Conservation (phyloP, 1,140 invertebrate species). For the Zaprionus nigranus region DNA sequence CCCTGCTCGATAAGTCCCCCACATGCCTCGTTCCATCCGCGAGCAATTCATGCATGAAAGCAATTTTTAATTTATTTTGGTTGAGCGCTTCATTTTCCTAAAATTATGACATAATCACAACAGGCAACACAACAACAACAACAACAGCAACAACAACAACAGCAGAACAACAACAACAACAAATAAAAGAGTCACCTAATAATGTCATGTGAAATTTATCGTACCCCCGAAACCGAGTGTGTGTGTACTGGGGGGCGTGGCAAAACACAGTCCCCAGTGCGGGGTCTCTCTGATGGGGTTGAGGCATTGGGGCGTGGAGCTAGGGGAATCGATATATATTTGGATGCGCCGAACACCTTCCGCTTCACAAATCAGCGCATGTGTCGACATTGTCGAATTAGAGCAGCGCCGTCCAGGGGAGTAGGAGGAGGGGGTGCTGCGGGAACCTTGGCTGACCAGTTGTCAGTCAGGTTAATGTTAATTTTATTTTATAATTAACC, state of each 20-base stretch:
- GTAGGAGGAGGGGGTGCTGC: neutral
- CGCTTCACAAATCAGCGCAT: slow-evolving; percentile 76
- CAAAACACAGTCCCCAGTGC: neutral
- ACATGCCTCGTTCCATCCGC: slow-evolving; percentile 5
- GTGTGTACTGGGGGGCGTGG: slow-evolving; percentile 50
- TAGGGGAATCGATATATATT: slow-evolving; percentile 60
- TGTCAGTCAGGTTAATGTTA: slow-evolving; percentile 74
- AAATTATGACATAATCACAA: slow-evolving; percentile 82
- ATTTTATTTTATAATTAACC: slow-evolving; percentile 82
- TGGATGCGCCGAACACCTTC: slow-evolving; percentile 77
- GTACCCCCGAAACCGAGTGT: slow-evolving; percentile 44
- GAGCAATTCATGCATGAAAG: slow-evolving; percentile 79
- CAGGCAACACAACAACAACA: slow-evolving; percentile 36
- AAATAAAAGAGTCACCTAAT: slow-evolving; percentile 73
- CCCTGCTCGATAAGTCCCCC: neutral
- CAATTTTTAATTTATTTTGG: slow-evolving; percentile 84
- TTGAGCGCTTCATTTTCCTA: slow-evolving; percentile 81
- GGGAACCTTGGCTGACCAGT: slow-evolving; percentile 64
- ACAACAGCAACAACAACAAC: slow-evolving; percentile 31
- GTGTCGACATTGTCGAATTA: slow-evolving; percentile 49
- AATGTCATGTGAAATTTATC: slow-evolving; percentile 79
- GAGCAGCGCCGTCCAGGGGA: slow-evolving; percentile 1
- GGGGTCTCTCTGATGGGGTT: slow-evolving; percentile 1
- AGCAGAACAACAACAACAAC: slow-evolving; percentile 27
- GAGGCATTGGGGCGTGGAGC: neutral